These are phyloP conservation scores for Willowsia nigromaculata DNA, from an alignment of 2,888 invertebrate species.

Conservation along the genomic window DNA sequence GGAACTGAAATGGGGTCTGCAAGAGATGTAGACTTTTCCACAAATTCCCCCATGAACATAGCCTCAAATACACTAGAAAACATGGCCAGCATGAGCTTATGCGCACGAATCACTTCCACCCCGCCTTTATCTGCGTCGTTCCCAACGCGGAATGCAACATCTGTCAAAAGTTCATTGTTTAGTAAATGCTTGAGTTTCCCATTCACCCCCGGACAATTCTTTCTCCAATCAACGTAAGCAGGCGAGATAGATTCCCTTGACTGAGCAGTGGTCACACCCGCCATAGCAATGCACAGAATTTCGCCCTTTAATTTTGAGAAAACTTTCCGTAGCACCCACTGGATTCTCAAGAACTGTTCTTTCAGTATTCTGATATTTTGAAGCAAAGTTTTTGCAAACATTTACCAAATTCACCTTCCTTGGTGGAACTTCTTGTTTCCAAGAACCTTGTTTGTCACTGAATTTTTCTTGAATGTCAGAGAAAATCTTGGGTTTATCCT, in stretches of 20 bases:
- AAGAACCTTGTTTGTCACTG: too few relatives aligned
- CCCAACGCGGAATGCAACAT: slow-evolving; percentile 71
- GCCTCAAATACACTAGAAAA: slow-evolving; percentile 75
- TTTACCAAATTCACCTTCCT: too few relatives aligned
- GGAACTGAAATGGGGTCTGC: slow-evolving; percentile 70
- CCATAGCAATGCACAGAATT: too few relatives aligned
- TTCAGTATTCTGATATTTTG: too few relatives aligned
- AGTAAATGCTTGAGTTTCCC: slow-evolving; percentile 72
- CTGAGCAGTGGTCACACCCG: slow-evolving; percentile 23
- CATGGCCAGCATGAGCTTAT: slow-evolving; percentile 72
- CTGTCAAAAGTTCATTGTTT: slow-evolving; percentile 67
- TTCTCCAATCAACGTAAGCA: slow-evolving; percentile 66
- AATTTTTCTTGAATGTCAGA: too few relatives aligned
- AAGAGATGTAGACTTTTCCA: slow-evolving; percentile 21
- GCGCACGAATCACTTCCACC: slow-evolving; percentile 70
- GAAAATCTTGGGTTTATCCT: too few relatives aligned
- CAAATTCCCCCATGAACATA: slow-evolving; percentile 72
- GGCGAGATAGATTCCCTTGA: slow-evolving; percentile 27
- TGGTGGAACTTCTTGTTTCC: too few relatives aligned
- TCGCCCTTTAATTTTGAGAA: too few relatives aligned
- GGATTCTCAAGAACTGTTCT: too few relatives aligned
- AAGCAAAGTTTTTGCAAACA: too few relatives aligned
- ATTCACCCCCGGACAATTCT: slow-evolving; percentile 54
- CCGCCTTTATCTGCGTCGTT: slow-evolving; percentile 7
- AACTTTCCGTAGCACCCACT: too few relatives aligned